Conservation (phyloP, 2,888 invertebrate species). For the Scaptomyza polygonia region DNA sequence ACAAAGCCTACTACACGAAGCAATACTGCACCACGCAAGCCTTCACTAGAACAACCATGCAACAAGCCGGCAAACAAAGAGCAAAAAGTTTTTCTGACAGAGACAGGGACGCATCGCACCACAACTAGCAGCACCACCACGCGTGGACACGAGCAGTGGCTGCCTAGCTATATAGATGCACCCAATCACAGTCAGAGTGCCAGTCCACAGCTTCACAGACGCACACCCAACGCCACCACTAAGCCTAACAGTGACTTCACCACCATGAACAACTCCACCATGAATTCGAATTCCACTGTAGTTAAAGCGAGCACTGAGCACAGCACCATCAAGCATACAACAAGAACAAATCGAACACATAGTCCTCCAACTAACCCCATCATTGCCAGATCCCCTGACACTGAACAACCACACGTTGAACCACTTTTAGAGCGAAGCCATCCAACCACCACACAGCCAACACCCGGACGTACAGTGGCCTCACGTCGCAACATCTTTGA, state of each 20-base stretch:
- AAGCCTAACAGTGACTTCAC: conserved; percentile 5
- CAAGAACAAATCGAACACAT: conserved; percentile 42
- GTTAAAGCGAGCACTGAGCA: conserved; percentile 75
- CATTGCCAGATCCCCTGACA: conserved; percentile 59
- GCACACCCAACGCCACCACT: conserved; percentile 24
- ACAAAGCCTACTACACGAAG: conserved; percentile 35
- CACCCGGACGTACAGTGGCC: conserved; percentile 75
- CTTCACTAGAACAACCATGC: conserved; percentile 11
- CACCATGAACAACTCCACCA: conserved; percentile 6
- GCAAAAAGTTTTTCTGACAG: conserved; percentile 4
- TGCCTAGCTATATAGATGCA: conserved; percentile 15
- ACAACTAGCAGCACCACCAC: conserved; percentile 17
- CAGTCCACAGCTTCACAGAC: conserved; percentile 32
- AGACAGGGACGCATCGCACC: conserved; percentile 14
- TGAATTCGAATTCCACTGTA: conserved; percentile 45
- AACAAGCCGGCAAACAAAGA: conserved; percentile 10
- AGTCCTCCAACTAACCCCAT: conserved; percentile 62
- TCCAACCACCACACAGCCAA: conserved; percentile 26
- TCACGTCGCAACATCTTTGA: conserved; percentile 82
- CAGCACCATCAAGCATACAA: conserved; percentile 59
- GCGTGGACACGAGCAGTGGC: conserved; percentile 9
- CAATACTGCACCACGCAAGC: conserved; percentile 21
- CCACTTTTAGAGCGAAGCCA: conserved; percentile 70
- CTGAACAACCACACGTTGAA: conserved; percentile 71
- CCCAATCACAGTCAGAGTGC: conserved; percentile 18